A percentile compares a stretch with the other conserved stretches of the same genome.
Evolutionary conservation across 2,888 invertebrate species (phyloP).

Genomic region (Operophtera brumata): DNA sequence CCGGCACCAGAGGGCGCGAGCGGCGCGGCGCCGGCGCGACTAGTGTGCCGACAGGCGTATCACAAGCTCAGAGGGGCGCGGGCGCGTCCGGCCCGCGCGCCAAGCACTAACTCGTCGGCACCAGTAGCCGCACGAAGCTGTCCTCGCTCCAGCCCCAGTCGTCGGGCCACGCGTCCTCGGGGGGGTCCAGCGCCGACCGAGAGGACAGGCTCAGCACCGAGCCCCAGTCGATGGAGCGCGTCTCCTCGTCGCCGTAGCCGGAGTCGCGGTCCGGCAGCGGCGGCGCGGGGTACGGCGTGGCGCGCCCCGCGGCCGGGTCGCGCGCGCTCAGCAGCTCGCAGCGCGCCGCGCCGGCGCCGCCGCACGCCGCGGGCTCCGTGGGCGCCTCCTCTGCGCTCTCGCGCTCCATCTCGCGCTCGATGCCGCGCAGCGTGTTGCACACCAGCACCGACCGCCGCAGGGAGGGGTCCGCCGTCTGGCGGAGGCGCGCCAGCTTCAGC

Average conservation of each 20-base stretch:
- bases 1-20: constrained; percentile 44
- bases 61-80: constrained; percentile 75
- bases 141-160: constrained; percentile 84
- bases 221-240: constrained; percentile 94
- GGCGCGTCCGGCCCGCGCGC: constrained; percentile 75
- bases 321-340: constrained; percentile 79
- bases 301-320: constrained; percentile 80
- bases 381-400: constrained; percentile 82
- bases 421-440: constrained; percentile 93
- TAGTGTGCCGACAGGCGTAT: constrained; percentile 61
- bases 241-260: constrained; percentile 88
- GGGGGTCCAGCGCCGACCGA: constrained; percentile 91
- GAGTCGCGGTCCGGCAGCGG: constrained; percentile 84
- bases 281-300: constrained; percentile 85
- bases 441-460: constrained; percentile 94
- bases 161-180: constrained; percentile 88
- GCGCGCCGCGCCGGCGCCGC: constrained; percentile 78
- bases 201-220: constrained; percentile 93
- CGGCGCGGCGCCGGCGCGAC: constrained; percentile 60
- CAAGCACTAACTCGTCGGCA: constrained; percentile 84
- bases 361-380: constrained; percentile 65
- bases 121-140: constrained; percentile 86
- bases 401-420: constrained; percentile 93
- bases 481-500: constrained; percentile 92
- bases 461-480: constrained; percentile 94